Evolutionary conservation across 2,113 vertebrate genomes (phyloP).

Genomic region (Myxocyprinus asiaticus): DNA sequence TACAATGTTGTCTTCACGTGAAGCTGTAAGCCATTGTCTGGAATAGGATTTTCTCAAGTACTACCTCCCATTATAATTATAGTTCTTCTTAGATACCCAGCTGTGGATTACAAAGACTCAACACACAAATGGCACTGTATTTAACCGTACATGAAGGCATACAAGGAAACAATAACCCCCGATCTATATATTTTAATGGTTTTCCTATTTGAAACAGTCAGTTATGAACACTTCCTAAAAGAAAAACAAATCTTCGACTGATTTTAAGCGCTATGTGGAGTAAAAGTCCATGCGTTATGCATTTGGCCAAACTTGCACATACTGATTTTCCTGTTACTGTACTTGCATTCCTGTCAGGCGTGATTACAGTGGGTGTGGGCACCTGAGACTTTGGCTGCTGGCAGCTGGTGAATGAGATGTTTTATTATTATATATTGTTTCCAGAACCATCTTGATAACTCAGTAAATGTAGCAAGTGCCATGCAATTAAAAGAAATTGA

Average conservation of each 20-base stretch:
- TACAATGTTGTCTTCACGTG: constrained; percentile 56
- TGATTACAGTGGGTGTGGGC: constrained; percentile 80
- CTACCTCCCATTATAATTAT: constrained; percentile 66
- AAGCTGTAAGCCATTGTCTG: constrained; percentile 78
- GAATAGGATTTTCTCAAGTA: constrained; percentile 63
- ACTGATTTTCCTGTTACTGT: constrained; percentile 79
- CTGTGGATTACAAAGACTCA: constrained; percentile 20
- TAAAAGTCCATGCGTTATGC: constrained; percentile 22
- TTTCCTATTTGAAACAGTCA: not conserved
- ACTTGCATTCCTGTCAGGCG: constrained; percentile 76
- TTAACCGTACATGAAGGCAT: not conserved
- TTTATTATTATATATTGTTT: constrained; percentile 71
- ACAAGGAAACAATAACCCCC: not conserved
- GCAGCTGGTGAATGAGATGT: constrained; percentile 69
- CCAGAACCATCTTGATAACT: constrained; percentile 62
- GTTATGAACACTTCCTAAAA: constrained; percentile 21
- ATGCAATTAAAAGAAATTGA: constrained; percentile 49
- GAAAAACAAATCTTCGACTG: not conserved
- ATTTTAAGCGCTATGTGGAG: constrained; percentile 19
- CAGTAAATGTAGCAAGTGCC: constrained; percentile 73
- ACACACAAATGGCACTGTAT: not conserved
- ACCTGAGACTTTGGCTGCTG: constrained; percentile 76
- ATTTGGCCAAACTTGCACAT: constrained; percentile 40
- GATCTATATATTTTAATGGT: not conserved
- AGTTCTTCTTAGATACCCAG: constrained; percentile 41